phyloP scores from a whole-genome alignment of 1,140 invertebrate genomes.

The Batillaria attramentaria region DNA sequence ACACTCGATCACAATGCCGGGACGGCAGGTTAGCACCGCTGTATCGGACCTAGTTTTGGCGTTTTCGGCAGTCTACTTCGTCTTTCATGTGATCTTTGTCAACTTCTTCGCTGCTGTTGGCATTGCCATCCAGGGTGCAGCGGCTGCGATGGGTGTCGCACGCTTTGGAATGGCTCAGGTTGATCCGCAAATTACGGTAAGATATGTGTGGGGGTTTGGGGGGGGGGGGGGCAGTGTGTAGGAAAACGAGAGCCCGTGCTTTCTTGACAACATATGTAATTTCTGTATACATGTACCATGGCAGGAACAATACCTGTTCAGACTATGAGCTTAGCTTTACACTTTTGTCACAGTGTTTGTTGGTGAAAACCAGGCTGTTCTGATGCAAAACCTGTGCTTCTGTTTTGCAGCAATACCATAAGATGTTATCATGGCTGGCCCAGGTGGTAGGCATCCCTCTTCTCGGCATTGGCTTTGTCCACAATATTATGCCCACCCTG shows the following conservation, averaged over 20 bases:
- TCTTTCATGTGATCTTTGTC: constrained; percentile 24
- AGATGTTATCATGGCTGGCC: constrained; percentile 50
- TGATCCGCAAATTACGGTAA: constrained; percentile 11
- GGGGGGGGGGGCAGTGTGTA: not conserved
- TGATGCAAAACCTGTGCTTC: constrained; percentile 31
- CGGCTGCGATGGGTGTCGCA: constrained; percentile 49
- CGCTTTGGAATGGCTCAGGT: constrained; percentile 37
- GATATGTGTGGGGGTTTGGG: not conserved
- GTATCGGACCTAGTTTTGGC: constrained; percentile 53
- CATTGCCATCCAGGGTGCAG: constrained; percentile 48
- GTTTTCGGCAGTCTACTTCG: constrained; percentile 43
- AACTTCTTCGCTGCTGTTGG: constrained; percentile 44
- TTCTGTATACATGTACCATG: no score
- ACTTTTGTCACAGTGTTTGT: not conserved
- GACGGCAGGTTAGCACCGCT: constrained; percentile 53
- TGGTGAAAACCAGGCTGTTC: no score
- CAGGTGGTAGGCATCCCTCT: constrained; percentile 48
- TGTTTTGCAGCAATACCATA: constrained; percentile 41
- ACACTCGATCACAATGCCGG: constrained; percentile 38
- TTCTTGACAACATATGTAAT: no score
- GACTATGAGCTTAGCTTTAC: no score
- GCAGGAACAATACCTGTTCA: no score
- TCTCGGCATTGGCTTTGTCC: constrained; percentile 52
- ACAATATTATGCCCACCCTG: constrained; percentile 36
- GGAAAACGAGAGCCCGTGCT: no score